Evolutionary conservation across 2,888 invertebrate species (phyloP), one percentile per base, ranked within the genome.

Genomic region (Eristalis arbustorum): DNA sequence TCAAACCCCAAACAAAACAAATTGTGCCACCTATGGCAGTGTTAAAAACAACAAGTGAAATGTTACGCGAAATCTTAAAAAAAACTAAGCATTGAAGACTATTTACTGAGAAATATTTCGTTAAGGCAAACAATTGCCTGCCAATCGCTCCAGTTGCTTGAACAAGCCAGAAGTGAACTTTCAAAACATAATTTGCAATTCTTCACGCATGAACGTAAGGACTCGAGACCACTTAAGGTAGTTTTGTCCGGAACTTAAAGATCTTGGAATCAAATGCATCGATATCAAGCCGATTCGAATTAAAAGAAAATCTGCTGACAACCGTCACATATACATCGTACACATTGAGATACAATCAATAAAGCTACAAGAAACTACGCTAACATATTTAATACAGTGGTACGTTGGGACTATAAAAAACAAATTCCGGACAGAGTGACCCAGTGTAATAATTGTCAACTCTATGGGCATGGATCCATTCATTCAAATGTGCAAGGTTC

Each of bases 71-170:
- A 37, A 31, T 69, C 31, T 59, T 69, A 13, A 18, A 59, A n/a
- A 57, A 37, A 31, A 31, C 56, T 59, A 13, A 57, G 31, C 23
- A 37, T 59, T 14, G 69, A 69, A 13, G 59, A 69, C 22, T 69
- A 69, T 40, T 49, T 71, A 56, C 34, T 71, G 40, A 25, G 61
- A 59, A 59, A 71, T 61, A 59, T 59, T 8, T 71, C 69, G 25
- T 57, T 71, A 23, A 61, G 71, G 14, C 59, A 59, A 71, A 71
- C 34, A 71, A 40, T 71, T 59, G 40, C 31, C 28, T 57, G 25
- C 34, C 71, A n/a, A 31, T 37, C 61, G 23, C 57, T 71, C 18
- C 34, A 71, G n/a, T 37, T 25, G 11, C 37, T 23, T 71, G 61
- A 71, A 37, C 59, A 59, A 40, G 37, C 31, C n/a, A 13, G 25